Conservation (phyloP, 37 sponge, comb jelly and placozoan genomes). For the Bolinopsis microptera region DNA sequence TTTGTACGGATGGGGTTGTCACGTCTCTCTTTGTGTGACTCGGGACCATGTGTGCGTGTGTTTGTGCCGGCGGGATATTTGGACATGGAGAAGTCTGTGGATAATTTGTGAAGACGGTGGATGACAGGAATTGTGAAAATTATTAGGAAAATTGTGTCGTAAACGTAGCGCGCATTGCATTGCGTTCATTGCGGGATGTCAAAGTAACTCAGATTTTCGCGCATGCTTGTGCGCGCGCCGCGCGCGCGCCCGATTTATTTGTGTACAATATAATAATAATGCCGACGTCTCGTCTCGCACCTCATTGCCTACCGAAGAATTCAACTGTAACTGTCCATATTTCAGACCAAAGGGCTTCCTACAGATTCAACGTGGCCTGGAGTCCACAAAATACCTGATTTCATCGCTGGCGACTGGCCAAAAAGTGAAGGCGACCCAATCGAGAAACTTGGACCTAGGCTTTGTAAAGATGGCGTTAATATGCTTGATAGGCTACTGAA, state of each 20-base stretch:
- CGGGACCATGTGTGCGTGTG: no score
- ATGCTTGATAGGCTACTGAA: constrained; percentile 31
- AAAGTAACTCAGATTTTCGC: neutral
- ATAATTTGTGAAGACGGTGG: no score
- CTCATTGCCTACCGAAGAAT: no score
- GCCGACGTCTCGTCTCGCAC: no score
- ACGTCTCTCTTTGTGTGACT: no score
- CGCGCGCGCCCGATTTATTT: neutral
- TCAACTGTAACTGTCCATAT: no score
- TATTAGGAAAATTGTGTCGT: no score
- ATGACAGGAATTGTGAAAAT: neutral
- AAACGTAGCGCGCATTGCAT: neutral
- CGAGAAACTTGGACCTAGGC: constrained; percentile 36
- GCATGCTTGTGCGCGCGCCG: neutral
- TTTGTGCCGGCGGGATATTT: no score
- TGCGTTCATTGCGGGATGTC: neutral
- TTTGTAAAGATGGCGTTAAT: neutral
- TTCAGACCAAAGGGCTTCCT: constrained; percentile 52
- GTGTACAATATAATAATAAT: no score
- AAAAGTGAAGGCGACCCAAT: constrained; percentile 1
- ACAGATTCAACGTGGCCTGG: constrained; percentile 56
- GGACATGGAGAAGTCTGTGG: no score
- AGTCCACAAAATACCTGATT: constrained; percentile 47
- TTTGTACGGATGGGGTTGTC: no score
- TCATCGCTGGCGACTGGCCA: constrained; percentile 56